Percentiles rank a stretch among this genome's conserved stretches.
phyloP scores from a whole-genome alignment of 2,888 invertebrate genomes.

The Clitarchus hookeri region DNA sequence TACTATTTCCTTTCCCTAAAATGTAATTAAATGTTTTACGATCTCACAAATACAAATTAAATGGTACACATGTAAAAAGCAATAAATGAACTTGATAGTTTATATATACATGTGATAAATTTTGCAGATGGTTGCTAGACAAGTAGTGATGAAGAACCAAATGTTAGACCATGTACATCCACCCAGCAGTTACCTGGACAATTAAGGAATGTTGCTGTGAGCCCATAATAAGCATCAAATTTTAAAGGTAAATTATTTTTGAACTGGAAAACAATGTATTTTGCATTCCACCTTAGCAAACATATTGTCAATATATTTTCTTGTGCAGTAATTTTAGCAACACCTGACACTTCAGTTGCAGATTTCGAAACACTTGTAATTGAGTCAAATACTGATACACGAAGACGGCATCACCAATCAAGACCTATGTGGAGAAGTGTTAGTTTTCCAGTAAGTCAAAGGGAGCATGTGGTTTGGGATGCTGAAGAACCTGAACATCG shows the following conservation, averaged over 20 bases:
- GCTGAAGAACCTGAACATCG: not conserved
- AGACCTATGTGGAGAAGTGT: not conserved
- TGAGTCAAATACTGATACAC: not conserved
- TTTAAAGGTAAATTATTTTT: not conserved
- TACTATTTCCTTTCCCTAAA: too few relatives aligned
- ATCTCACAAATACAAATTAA: too few relatives aligned
- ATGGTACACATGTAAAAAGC: too few relatives aligned
- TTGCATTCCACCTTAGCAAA: not conserved
- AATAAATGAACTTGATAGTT: too few relatives aligned
- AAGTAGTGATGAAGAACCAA: too few relatives aligned
- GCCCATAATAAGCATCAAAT: not conserved
- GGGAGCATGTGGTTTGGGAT: not conserved
- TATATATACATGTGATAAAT: too few relatives aligned
- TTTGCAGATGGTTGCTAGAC: too few relatives aligned
- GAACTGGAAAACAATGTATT: not conserved
- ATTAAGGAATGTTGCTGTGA: too few relatives aligned
- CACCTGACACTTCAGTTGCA: not conserved
- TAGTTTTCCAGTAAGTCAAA: not conserved
- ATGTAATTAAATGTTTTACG: too few relatives aligned
- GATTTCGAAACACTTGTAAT: not conserved
- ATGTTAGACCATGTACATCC: too few relatives aligned
- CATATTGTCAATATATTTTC: not conserved
- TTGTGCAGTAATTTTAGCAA: not conserved
- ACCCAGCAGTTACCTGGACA: too few relatives aligned
- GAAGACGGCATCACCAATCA: not conserved